Evolutionary conservation across 2,113 vertebrate species (phyloP).

Genomic region (Coptodon rendalli): DNA sequence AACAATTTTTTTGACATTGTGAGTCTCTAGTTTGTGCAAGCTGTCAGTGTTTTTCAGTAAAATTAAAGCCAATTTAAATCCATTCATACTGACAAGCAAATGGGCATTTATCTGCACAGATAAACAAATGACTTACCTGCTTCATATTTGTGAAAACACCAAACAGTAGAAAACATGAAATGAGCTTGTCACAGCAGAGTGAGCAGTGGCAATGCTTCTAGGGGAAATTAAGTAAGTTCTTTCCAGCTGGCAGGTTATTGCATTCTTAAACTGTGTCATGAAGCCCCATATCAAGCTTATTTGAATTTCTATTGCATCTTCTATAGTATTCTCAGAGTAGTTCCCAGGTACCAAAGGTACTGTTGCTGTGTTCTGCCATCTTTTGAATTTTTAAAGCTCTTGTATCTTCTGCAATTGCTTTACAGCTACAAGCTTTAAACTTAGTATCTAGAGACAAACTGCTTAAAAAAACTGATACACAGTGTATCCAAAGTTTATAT

Average conservation of each 20-base stretch:
- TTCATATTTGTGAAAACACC: background rate
- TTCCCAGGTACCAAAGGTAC: background rate
- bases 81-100: background rate
- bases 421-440: background rate
- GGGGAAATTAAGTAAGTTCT: background rate
- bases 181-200: slow-evolving; percentile 1
- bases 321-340: background rate
- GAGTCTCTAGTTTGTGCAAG: background rate
- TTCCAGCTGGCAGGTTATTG: background rate
- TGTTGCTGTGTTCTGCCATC: background rate
- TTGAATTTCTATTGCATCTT: slow-evolving; percentile 17
- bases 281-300: background rate
- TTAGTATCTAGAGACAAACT: background rate
- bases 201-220: background rate
- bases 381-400: background rate
- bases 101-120: background rate
- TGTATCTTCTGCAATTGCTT: background rate
- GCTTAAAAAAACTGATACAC: background rate
- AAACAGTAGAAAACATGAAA: background rate
- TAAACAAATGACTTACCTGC: background rate
- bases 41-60: background rate
- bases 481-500: background rate
- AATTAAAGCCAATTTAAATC: background rate
- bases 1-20: background rate
- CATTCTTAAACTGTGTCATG: background rate